These are phyloP conservation scores for Sanderia malayensis DNA, from an alignment of 30 jellyfish, hydroid and myxozoan genomes.

Conservation along the genomic window DNA sequence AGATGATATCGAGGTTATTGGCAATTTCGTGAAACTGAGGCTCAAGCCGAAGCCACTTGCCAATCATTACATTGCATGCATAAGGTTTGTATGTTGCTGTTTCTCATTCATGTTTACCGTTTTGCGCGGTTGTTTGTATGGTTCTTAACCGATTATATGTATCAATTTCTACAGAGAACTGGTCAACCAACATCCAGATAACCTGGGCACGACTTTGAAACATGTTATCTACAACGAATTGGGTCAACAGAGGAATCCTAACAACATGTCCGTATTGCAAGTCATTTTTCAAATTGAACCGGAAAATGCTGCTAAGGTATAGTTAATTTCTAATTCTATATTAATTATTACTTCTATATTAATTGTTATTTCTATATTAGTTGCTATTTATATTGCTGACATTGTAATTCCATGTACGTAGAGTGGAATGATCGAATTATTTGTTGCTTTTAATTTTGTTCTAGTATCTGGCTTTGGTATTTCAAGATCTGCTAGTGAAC, in stretches of 20 bases:
- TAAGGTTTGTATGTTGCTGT: constrained; percentile 43
- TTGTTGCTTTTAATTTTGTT: too few species aligned
- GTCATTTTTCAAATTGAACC: constrained; percentile 89
- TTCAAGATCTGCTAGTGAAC: constrained; percentile 74
- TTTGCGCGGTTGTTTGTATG: too few species aligned
- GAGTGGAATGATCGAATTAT: too few species aligned
- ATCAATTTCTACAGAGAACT: constrained; percentile 70
- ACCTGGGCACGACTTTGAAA: constrained; percentile 76
- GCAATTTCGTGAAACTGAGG: constrained; percentile 81
- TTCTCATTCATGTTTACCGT: background rate
- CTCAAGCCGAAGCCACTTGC: constrained; percentile 90
- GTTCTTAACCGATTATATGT: too few species aligned
- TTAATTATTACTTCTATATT: too few species aligned
- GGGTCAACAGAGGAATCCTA: constrained; percentile 89
- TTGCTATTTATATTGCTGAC: too few species aligned
- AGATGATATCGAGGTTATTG: constrained; percentile 90
- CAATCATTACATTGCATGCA: constrained; percentile 76
- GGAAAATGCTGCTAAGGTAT: constrained; percentile 91
- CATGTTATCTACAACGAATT: constrained; percentile 84
- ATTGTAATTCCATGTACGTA: too few species aligned
- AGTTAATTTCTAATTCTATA: too few species aligned
- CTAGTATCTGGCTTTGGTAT: constrained; percentile 80
- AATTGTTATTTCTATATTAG: too few species aligned
- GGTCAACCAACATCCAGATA: constrained; percentile 84
- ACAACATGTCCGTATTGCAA: constrained; percentile 81